Percentiles rank a stretch among this genome's conserved stretches.
Conservation (phyloP, 2,888 invertebrate genomes). For the Minunthozetes semirufus region DNA sequence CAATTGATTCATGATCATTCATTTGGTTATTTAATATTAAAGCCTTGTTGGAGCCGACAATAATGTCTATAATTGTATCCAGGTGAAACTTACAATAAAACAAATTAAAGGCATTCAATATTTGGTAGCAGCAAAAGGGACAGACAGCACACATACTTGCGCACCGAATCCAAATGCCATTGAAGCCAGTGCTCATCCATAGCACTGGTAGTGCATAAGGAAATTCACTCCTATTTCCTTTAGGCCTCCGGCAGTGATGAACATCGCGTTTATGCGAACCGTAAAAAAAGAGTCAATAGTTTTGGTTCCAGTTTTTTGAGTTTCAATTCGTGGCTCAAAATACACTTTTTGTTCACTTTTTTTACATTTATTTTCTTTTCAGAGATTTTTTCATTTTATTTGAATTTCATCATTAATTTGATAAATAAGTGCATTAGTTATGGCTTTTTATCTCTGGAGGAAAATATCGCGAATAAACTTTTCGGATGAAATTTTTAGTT, state of each 20-base stretch:
- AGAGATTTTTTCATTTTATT: background rate
- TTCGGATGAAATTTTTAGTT: no score
- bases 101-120: no score
- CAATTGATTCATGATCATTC: no score
- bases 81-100: no score
- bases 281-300: background rate
- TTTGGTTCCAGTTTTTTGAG: background rate
- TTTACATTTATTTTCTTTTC: background rate
- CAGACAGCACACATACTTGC: background rate
- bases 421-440: background rate
- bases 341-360: background rate
- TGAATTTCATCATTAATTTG: background rate
- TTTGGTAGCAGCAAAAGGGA: background rate
- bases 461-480: no score
- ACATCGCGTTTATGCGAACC: background rate
- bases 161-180: background rate
- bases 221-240: conserved; percentile 19
- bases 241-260: conserved; percentile 5
- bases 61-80: no score
- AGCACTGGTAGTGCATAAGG: background rate
- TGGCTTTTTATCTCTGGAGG: no score
- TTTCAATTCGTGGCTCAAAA: background rate
- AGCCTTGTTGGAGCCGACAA: no score
- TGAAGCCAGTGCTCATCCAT: background rate
- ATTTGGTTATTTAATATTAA: no score